Evolutionary conservation across 2,888 invertebrate genomes (phyloP).

Genomic region (Pandemis cinnamomeana): DNA sequence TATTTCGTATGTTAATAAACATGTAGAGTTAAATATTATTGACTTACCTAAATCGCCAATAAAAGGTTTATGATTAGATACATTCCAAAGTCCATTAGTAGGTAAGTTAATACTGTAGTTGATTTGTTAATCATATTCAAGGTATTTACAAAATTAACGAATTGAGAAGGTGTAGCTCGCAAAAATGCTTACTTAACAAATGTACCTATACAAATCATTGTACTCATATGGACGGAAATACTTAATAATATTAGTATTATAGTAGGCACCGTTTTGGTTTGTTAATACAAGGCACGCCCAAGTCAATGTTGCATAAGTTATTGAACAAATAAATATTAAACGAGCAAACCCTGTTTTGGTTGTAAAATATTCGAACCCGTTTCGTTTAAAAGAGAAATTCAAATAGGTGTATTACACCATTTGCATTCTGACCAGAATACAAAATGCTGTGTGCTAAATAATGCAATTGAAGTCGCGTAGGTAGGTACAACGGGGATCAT

Average conservation of each 20-base stretch:
- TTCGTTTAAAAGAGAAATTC: slow-evolving; percentile 40
- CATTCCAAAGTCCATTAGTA: too few relatives aligned
- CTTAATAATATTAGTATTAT: not conserved
- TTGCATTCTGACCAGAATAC: slow-evolving; percentile 46
- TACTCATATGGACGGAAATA: not conserved
- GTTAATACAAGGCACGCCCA: not conserved
- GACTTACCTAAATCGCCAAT: too few relatives aligned
- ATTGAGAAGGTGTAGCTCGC: not conserved
- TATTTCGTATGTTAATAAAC: not conserved
- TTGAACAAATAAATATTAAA: not conserved
- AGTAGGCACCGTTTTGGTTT: not conserved
- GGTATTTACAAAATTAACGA: too few relatives aligned
- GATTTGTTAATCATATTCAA: too few relatives aligned
- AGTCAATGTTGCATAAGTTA: not conserved
- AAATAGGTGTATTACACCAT: slow-evolving; percentile 44
- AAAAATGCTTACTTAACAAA: not conserved
- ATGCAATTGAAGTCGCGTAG: slow-evolving; percentile 36
- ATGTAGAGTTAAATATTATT: too few relatives aligned
- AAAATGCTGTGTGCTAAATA: slow-evolving; percentile 44
- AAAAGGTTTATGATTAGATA: too few relatives aligned
- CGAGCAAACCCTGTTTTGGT: not conserved
- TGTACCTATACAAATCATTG: not conserved
- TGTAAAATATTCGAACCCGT: slow-evolving; percentile 11
- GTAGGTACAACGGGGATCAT: slow-evolving; percentile 45
- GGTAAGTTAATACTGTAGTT: too few relatives aligned